Conservation (phyloP, 1,140 invertebrate species). For the Ephestia elutella region DNA sequence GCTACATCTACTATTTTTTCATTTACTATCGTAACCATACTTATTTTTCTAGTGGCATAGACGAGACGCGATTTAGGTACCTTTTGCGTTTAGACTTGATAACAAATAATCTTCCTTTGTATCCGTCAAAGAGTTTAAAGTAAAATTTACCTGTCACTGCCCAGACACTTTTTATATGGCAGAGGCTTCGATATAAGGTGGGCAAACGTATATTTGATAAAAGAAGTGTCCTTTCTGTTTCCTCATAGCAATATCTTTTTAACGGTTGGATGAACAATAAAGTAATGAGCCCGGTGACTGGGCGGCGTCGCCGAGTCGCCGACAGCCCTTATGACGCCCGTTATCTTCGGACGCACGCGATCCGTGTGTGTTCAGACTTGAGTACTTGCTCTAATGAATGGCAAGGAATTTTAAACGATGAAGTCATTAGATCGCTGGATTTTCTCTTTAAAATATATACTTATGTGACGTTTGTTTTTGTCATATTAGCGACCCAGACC, state of each 20-base stretch:
- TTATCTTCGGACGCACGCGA: slow-evolving; percentile 58
- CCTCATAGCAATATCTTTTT: slow-evolving; percentile 32
- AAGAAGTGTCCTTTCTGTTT: slow-evolving; percentile 9
- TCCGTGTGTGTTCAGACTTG: slow-evolving; percentile 27
- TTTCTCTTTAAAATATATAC: too few relatives aligned
- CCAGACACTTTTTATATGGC: too few relatives aligned
- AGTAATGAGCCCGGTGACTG: slow-evolving; percentile 50
- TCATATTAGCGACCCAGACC: too few relatives aligned
- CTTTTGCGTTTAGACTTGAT: too few relatives aligned
- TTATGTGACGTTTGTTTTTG: too few relatives aligned
- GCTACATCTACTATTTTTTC: too few relatives aligned
- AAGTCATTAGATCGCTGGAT: neutral
- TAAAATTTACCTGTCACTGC: too few relatives aligned
- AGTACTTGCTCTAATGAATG: neutral
- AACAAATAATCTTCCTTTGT: too few relatives aligned
- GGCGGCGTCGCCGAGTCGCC: slow-evolving; percentile 32
- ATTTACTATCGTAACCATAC: too few relatives aligned
- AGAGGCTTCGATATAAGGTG: neutral
- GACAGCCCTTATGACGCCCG: slow-evolving; percentile 57
- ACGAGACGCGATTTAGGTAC: too few relatives aligned
- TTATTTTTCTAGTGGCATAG: too few relatives aligned
- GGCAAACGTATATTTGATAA: neutral
- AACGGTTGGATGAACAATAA: slow-evolving; percentile 53
- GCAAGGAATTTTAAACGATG: neutral
- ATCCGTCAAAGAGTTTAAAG: too few relatives aligned